Conservation (phyloP, 2,113 vertebrate genomes). For the Ifrita kowaldi region DNA sequence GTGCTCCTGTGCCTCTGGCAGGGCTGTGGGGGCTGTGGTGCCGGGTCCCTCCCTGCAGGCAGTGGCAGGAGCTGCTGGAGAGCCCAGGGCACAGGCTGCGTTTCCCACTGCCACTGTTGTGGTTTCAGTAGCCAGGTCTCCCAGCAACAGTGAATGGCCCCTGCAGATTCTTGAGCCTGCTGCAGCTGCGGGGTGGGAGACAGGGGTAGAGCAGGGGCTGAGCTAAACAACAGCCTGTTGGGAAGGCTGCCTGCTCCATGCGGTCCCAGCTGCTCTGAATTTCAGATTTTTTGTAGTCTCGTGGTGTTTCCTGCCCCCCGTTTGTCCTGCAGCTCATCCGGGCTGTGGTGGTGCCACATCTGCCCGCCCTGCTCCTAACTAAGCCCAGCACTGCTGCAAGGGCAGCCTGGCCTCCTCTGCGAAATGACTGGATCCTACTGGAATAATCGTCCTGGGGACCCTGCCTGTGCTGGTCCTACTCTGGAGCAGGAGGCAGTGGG, state of each 20-base stretch:
- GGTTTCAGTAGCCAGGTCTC: background rate
- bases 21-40: background rate
- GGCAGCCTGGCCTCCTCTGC: background rate
- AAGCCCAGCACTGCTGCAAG: background rate
- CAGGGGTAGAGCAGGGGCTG: background rate
- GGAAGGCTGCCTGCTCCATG: background rate
- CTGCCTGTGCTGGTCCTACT: background rate
- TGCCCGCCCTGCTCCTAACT: background rate
- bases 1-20: background rate
- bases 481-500: background rate
- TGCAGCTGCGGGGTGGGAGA: background rate
- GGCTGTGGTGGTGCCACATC: background rate
- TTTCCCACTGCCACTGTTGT: background rate
- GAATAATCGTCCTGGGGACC: background rate
- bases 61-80: background rate
- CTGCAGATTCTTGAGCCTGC: background rate
- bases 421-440: background rate
- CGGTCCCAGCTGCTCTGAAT: background rate
- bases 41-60: accelerated
- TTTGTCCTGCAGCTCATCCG: background rate
- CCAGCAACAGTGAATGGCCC: background rate
- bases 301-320: background rate
- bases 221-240: background rate
- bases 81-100: background rate
- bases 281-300: background rate